Percentiles rank a stretch among this genome's conserved stretches.
These are phyloP conservation scores for Podarcis cretensis DNA, from an alignment of 2,113 vertebrate genomes.

Conservation along the genomic window DNA sequence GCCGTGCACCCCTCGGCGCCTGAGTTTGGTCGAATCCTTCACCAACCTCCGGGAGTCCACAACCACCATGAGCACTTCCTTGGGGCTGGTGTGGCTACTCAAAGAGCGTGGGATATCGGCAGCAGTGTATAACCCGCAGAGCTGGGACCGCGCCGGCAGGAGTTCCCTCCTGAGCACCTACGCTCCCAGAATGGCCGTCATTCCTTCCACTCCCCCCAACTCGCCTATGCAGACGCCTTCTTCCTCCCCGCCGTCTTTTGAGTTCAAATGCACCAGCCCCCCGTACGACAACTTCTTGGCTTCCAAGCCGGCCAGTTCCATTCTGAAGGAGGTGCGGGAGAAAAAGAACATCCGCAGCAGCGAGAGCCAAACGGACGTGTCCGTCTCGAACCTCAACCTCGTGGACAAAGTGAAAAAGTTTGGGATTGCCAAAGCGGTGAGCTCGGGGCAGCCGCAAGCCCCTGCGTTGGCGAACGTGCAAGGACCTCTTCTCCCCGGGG, in stretches of 20 bases:
- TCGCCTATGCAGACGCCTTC: conserved; percentile 86
- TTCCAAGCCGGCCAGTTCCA: conserved; percentile 93
- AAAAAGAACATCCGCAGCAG: conserved; percentile 82
- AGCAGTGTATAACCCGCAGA: conserved; percentile 90
- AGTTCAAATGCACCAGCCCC: conserved; percentile 87
- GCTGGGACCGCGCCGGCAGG: conserved; percentile 86
- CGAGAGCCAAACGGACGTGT: conserved; percentile 88
- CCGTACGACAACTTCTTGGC: conserved; percentile 93
- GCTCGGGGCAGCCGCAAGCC: conserved; percentile 71
- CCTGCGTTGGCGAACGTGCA: conserved; percentile 72
- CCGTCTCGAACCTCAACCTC: conserved; percentile 89
- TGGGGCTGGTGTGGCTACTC: conserved; percentile 92
- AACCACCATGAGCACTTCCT: conserved; percentile 93
- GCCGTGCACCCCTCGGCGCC: conserved; percentile 91
- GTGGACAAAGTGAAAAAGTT: conserved; percentile 96
- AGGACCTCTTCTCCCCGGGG: conserved; percentile 81
- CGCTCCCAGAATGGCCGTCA: conserved; percentile 76
- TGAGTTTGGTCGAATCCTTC: conserved; percentile 93
- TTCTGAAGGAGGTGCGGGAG: conserved; percentile 91
- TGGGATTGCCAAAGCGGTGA: conserved; percentile 82
- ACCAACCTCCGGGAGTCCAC: conserved; percentile 95
- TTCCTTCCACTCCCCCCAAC: conserved; percentile 91
- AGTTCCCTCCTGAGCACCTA: conserved; percentile 70
- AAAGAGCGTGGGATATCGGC: conserved; percentile 93
- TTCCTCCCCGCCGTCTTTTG: conserved; percentile 81